Percentiles rank a stretch among this genome's conserved stretches.
Evolutionary conservation across 2,888 invertebrate species (phyloP).

Genomic region (Esperia sulphurella): DNA sequence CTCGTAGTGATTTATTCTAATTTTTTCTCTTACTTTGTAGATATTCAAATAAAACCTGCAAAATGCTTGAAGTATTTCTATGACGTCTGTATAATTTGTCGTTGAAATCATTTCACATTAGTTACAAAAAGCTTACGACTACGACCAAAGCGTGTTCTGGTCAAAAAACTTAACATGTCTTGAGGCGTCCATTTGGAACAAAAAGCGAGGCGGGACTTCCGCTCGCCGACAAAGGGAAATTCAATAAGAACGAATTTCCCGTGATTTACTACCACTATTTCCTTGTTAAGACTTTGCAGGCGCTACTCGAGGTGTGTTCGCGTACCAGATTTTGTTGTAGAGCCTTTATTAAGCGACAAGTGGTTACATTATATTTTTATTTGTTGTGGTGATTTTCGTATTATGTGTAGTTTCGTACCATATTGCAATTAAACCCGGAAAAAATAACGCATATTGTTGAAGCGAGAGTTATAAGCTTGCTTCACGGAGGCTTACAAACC

Average conservation of each 20-base stretch:
- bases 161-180: slow-evolving; percentile 36
- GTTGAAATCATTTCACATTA: too few relatives aligned
- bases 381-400: background rate
- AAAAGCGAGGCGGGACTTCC: slow-evolving; percentile 64
- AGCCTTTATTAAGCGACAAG: slow-evolving; percentile 15
- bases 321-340: slow-evolving; percentile 55
- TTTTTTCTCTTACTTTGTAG: too few relatives aligned
- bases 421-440: too few relatives aligned
- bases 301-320: slow-evolving; percentile 57
- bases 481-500: too few relatives aligned
- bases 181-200: slow-evolving; percentile 57
- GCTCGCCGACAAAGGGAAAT: slow-evolving; percentile 70
- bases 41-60: too few relatives aligned
- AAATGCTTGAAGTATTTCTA: too few relatives aligned
- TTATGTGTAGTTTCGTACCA: too few relatives aligned
- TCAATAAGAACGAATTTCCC: slow-evolving; percentile 77
- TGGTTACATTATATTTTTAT: slow-evolving; percentile 34
- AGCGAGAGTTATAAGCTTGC: too few relatives aligned
- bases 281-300: slow-evolving; percentile 66
- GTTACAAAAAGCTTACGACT: background rate
- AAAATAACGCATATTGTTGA: too few relatives aligned
- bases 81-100: too few relatives aligned
- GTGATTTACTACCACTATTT: slow-evolving; percentile 77
- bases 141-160: background rate
- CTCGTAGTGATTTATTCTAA: too few relatives aligned